These are phyloP conservation scores for Dicaeum eximium DNA, from an alignment of 2,113 vertebrate species.

Conservation along the genomic window DNA sequence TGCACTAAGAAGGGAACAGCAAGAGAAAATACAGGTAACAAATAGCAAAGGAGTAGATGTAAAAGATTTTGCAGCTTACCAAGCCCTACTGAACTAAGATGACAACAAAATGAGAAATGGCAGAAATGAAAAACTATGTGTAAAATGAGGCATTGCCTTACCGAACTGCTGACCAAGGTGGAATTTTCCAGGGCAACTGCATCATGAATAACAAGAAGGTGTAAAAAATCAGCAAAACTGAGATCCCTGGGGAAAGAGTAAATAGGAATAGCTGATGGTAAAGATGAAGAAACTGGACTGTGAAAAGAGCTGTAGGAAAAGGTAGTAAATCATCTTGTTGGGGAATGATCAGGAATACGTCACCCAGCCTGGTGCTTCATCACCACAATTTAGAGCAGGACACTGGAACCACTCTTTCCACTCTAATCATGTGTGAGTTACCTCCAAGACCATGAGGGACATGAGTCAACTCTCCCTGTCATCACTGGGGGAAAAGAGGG, in stretches of 20 bases:
- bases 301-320: not conserved
- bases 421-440: not conserved
- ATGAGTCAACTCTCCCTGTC: fast-evolving
- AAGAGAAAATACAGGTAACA: not conserved
- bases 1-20: not conserved
- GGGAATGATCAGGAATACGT: not conserved
- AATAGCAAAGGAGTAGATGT: not conserved
- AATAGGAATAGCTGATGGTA: not conserved
- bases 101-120: not conserved
- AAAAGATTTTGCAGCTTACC: not conserved
- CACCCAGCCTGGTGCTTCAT: not conserved
- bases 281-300: not conserved
- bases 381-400: not conserved
- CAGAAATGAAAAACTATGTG: not conserved
- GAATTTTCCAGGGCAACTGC: not conserved
- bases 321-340: not conserved
- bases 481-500: not conserved
- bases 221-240: not conserved
- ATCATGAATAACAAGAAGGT: slow-evolving; percentile 2
- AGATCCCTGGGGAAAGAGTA: not conserved
- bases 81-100: not conserved
- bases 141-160: not conserved
- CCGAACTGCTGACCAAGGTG: slow-evolving; percentile 2
- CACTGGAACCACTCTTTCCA: not conserved
- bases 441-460: not conserved